Base-by-base conservation (phyloP, 1,140 invertebrate species). In the Lucilia sericata region DNA sequence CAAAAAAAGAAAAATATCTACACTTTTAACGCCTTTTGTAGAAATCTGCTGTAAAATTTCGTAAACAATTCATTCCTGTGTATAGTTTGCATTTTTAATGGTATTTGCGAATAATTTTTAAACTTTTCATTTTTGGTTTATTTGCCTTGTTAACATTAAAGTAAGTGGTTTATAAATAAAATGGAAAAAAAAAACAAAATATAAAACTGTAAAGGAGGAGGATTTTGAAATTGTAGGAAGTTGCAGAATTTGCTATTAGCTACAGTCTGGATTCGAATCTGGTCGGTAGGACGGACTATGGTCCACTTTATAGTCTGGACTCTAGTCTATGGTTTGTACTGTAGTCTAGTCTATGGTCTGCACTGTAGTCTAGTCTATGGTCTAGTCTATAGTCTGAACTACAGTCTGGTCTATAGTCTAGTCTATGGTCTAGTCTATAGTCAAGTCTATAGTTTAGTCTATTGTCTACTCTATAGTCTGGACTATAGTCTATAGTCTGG, bases 41-140 rank as follows among this genome's bases (percentile, higher is more conserved):
- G 21, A 60, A 25, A 5, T 70, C 9, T 12, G 65, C 9, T 5
- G 9, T 0, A 70, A 70, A 70, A 14, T 42, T 42, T 60, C 5
- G 5, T n/a, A 60, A 60, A 60, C 13, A 5, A 60, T 14, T 60
- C n/a, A 60, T 14, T 60, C n/a, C 65, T 10, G 1, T 70, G 65
- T 19, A 70, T 25, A 70, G 65, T 70, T 70, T 70, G n/a, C 21
- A 70, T 70, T 70, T 70, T 70, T 70, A 70, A 70, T 70, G 65
- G 65, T 70, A 70, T 70, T 70, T 70, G 65, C 55, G 19, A 70
- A 21, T 70, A 21, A 70, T 70, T 21, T 70, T 25, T 25, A 25
- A 8, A 70, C 4, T 70, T 21, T 21, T 60, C n/a, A 7, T 60
- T 60, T 21, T 21, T 70, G 19, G 65, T 19, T 21, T 70, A 70